Conservation (phyloP, 2,888 invertebrate genomes). For the Callyntrura sp. region DNA sequence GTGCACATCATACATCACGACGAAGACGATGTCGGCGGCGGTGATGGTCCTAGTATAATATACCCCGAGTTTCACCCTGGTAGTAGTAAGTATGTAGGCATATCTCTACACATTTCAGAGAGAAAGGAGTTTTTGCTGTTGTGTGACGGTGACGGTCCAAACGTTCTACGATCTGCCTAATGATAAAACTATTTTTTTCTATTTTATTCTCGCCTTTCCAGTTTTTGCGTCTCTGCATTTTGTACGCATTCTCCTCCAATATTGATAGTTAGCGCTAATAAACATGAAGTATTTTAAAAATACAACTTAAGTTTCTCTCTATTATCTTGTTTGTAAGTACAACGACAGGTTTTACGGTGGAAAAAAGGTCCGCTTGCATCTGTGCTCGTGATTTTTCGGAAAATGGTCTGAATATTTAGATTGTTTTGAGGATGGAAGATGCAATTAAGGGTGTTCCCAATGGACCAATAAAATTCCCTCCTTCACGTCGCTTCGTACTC, state of each 20-base stretch:
- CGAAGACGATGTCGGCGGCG: not conserved
- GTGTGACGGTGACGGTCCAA: too few relatives aligned
- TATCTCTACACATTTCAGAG: not conserved
- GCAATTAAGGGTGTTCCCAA: slow-evolving; percentile 82
- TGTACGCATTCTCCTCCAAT: slow-evolving; percentile 11
- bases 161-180: not conserved
- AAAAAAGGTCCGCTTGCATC: slow-evolving; percentile 66
- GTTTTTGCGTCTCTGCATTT: slow-evolving; percentile 23
- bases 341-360: not conserved
- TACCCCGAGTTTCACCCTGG: too few relatives aligned
- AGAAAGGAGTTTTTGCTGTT: too few relatives aligned
- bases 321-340: slow-evolving; percentile 37
- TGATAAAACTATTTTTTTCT: not conserved
- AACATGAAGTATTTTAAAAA: slow-evolving; percentile 53
- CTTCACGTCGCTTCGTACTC: slow-evolving; percentile 60
- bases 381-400: slow-evolving; percentile 80
- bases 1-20: slow-evolving; percentile 23
- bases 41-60: not conserved
- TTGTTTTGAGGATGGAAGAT: slow-evolving; percentile 79
- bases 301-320: slow-evolving; percentile 37
- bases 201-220: not conserved
- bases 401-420: slow-evolving; percentile 73
- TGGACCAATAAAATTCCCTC: slow-evolving; percentile 83
- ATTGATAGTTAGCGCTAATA: slow-evolving; percentile 44
- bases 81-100: not conserved